Evolutionary conservation across 2,888 invertebrate species (phyloP), one percentile per base, ranked within the genome.

Genomic region (Dicyrtoma fusca): DNA sequence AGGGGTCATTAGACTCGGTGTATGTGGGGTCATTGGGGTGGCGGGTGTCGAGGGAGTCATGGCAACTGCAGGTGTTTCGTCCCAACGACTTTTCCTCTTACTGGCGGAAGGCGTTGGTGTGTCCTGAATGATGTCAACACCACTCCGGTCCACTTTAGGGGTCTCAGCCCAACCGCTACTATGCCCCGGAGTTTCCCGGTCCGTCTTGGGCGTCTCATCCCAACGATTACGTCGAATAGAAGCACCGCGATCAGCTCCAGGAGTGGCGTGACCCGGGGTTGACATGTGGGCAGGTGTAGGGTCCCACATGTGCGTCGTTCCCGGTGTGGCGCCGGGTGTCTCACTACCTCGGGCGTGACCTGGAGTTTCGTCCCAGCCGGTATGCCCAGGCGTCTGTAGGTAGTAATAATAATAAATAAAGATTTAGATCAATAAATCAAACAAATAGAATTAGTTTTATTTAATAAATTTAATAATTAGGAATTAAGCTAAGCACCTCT

Each of bases 121-220:
- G 70, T 87, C 86, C 77, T 86, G 81, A 81, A 92, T 92, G 13
- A 89, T 87, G 81, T 87, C 87, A 13, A 89, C 90, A 6, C 47
- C 59, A 0, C 88, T 88, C 70, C 97, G 89, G 83, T 97, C 97
- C 0, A 97, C 95, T 75, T 95, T 90, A 0, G 99, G 99, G 0
- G 99, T 99, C 85, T 99, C 99, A 17, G 98, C 98, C 99, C 99
- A 99, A 1, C 98, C 98, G 82, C 95, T 94, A 77, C 89, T 91
- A 84, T 97, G 95, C 0, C 95, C 97, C 0, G 97, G 97, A 0
- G 97, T 97, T 86, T 97, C 97, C 83, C 97, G 88, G 83, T 97
- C 97, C 3, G 97, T 96, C 86, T 95, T 95, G 0, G 99, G 99
- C 0, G 99, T 99, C 85, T 99, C 99, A 84, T 99, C 99, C 99